Conservation (phyloP, 2,888 invertebrate species). For the Entomobrya proxima region DNA sequence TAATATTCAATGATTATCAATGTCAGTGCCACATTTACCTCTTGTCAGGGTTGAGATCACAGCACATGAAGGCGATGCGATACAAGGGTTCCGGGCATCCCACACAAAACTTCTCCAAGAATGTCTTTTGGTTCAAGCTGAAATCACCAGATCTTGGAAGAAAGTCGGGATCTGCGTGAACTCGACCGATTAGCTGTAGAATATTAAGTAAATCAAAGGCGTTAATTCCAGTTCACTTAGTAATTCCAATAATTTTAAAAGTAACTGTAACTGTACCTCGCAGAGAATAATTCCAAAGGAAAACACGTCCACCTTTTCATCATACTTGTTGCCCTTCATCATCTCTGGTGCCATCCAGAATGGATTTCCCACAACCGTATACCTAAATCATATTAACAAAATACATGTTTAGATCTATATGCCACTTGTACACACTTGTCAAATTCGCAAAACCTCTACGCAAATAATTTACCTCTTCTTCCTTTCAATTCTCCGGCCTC, state of each 20-base stretch:
- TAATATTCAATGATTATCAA: not conserved
- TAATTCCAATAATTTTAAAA: not conserved
- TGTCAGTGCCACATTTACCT: slow-evolving; percentile 80
- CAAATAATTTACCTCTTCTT: slow-evolving; percentile 74
- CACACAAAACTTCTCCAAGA: slow-evolving; percentile 90
- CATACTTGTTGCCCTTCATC: slow-evolving; percentile 97
- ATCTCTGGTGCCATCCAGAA: slow-evolving; percentile 99
- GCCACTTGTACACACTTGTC: no score
- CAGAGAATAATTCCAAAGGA: slow-evolving; percentile 96
- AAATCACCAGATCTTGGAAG: slow-evolving; percentile 94
- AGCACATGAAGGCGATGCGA: slow-evolving; percentile 91
- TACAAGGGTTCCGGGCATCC: slow-evolving; percentile 92
- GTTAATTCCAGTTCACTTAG: no score
- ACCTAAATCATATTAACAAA: slow-evolving; percentile 79
- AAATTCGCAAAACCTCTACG: no score
- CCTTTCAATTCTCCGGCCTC: slow-evolving; percentile 73
- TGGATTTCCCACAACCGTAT: slow-evolving; percentile 97
- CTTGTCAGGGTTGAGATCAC: slow-evolving; percentile 92
- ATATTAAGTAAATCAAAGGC: slow-evolving; percentile 59
- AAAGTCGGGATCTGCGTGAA: slow-evolving; percentile 96
- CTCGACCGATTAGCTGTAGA: slow-evolving; percentile 91
- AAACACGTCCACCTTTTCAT: slow-evolving; percentile 97
- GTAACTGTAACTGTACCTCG: slow-evolving; percentile 82
- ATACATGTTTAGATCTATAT: no score
- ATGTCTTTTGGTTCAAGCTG: slow-evolving; percentile 90